Percentiles rank a stretch among this genome's conserved stretches.
Evolutionary conservation across 1,140 invertebrate species (phyloP).

Genomic region (Drosophila teissieri): DNA sequence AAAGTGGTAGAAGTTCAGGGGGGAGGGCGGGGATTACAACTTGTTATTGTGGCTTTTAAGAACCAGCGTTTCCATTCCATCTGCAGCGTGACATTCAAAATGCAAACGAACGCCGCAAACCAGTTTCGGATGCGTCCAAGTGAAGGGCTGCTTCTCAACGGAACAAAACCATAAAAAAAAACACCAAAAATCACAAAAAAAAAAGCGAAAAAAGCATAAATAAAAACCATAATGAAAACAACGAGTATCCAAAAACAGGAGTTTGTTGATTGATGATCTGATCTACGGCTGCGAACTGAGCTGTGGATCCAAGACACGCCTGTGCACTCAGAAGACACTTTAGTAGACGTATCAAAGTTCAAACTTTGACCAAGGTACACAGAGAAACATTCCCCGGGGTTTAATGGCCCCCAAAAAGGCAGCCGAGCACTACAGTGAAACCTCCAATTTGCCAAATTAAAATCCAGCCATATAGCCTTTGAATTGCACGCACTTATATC

Average conservation of each 20-base stretch:
- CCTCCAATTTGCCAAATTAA: constrained; percentile 10
- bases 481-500: constrained; percentile 7
- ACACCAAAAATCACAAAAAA: background rate
- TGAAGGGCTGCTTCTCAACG: constrained; percentile 35
- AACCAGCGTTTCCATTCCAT: constrained; percentile 36
- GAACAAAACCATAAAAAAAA: background rate
- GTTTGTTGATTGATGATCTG: constrained; percentile 51
- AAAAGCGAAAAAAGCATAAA: background rate
- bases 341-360: constrained; percentile 24
- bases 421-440: constrained; percentile 15
- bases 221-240: background rate
- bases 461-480: background rate
- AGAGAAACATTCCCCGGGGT: constrained; percentile 41
- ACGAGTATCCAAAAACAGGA: constrained; percentile 30
- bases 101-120: constrained; percentile 48
- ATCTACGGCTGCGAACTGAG: background rate
- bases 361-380: constrained; percentile 30
- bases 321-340: constrained; percentile 9
- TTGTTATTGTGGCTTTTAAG: constrained; percentile 48
- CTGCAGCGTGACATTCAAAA: constrained; percentile 60
- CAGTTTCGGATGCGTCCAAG: constrained; percentile 54
- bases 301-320: constrained; percentile 17
- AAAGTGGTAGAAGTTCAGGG: no score
- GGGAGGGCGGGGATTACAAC: constrained; percentile 33
- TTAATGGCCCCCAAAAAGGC: constrained; percentile 29